These are phyloP conservation scores for Drosophila truncata DNA, from an alignment of 1,140 invertebrate genomes.

Conservation along the genomic window DNA sequence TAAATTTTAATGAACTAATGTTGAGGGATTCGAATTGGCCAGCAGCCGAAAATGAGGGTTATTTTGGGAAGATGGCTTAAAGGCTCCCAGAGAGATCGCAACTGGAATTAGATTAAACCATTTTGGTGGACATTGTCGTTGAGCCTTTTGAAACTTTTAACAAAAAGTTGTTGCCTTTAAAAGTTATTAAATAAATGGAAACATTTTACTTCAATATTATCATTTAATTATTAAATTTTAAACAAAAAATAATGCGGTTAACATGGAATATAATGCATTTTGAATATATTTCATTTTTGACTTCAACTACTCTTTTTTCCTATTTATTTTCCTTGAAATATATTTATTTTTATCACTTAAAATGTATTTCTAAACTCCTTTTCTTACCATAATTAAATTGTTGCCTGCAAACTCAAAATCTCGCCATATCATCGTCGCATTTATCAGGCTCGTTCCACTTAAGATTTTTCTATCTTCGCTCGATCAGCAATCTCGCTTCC, in stretches of 20 bases:
- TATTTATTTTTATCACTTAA: background rate
- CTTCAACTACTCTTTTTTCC: background rate
- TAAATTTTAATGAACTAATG: constrained; percentile 65
- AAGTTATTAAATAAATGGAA: background rate
- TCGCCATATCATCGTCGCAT: constrained; percentile 11
- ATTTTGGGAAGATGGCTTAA: constrained; percentile 15
- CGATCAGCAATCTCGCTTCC: constrained; percentile 29
- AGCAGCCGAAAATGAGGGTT: constrained; percentile 17
- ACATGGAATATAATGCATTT: background rate
- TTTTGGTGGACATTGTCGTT: constrained; percentile 5
- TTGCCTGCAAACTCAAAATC: background rate
- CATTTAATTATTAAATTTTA: background rate
- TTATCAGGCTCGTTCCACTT: constrained; percentile 29
- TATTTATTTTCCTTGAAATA: background rate
- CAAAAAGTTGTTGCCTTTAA: background rate
- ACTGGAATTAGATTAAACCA: constrained; percentile 37
- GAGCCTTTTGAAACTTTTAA: background rate
- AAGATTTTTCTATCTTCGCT: constrained; percentile 17
- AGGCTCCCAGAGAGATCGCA: constrained; percentile 8
- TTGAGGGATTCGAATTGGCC: constrained; percentile 41
- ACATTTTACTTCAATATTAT: background rate
- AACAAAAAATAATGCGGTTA: background rate
- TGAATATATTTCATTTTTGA: background rate
- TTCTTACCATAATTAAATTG: constrained; percentile 33
- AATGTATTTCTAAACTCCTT: background rate